Conservation (phyloP, 2,113 vertebrate genomes). For the Pelusios castaneus region DNA sequence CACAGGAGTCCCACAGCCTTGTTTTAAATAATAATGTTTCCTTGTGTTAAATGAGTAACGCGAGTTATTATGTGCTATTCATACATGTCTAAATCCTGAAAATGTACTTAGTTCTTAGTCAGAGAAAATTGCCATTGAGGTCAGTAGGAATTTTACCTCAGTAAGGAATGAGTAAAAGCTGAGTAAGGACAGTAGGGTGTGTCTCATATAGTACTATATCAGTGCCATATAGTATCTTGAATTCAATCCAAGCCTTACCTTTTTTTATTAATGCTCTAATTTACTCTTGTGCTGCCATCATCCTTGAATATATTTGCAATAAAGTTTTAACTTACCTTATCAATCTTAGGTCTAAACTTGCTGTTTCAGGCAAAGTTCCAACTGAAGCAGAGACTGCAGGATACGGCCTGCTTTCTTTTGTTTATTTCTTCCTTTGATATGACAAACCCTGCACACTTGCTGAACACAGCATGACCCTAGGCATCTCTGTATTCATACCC, state of each 20-base stretch:
- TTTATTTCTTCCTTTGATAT: neutral
- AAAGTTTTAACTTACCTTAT: neutral
- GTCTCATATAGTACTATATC: neutral
- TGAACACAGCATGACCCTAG: neutral
- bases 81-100: neutral
- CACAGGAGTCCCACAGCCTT: neutral
- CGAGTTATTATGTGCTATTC: neutral
- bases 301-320: neutral
- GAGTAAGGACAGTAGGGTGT: slow-evolving; percentile 16
- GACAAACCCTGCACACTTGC: neutral
- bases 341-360: neutral
- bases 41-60: slow-evolving; percentile 43
- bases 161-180: slow-evolving; percentile 19
- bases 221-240: neutral
- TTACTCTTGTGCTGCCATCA: neutral
- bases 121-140: slow-evolving; percentile 15
- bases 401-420: neutral
- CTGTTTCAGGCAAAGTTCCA: neutral
- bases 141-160: slow-evolving; percentile 32
- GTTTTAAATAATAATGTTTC: neutral
- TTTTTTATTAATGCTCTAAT: neutral
- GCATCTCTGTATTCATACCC: neutral
- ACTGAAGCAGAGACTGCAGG: neutral
- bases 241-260: neutral
- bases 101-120: slow-evolving; percentile 27